Evolutionary conservation across 1,140 invertebrate species (phyloP).

Genomic region (Drosophila hydei): DNA sequence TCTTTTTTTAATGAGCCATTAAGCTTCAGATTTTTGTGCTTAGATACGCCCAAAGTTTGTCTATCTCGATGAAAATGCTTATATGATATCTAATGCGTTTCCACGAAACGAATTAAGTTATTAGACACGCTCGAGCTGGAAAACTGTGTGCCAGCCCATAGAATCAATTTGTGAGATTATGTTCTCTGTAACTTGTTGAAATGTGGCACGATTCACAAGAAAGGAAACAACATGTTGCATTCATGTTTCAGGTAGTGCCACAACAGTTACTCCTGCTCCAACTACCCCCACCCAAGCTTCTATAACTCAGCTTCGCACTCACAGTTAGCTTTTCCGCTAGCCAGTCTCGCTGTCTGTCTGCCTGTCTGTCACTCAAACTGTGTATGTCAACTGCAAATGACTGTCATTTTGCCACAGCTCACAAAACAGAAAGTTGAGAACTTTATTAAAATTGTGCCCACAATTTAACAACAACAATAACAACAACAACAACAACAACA

Average conservation of each 20-base stretch:
- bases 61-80: constrained; percentile 43
- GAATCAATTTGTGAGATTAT: constrained; percentile 56
- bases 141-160: constrained; percentile 51
- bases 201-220: constrained; percentile 21
- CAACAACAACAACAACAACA: constrained; percentile 18
- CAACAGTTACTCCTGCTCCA: not conserved
- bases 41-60: constrained; percentile 70
- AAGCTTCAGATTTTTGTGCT: constrained; percentile 79
- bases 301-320: not conserved
- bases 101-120: constrained; percentile 81
- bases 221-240: constrained; percentile 28
- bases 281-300: too few species aligned
- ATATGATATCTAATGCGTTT: constrained; percentile 47
- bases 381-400: constrained; percentile 50
- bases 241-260: not conserved
- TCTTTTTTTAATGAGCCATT: constrained; percentile 74
- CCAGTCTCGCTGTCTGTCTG: constrained; percentile 3
- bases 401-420: constrained; percentile 51
- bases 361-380: constrained; percentile 19
- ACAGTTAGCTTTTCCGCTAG: not conserved
- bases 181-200: constrained; percentile 17
- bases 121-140: constrained; percentile 66
- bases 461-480: constrained; percentile 47
- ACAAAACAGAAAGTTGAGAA: constrained; percentile 54
- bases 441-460: constrained; percentile 73